Evolutionary conservation across 2,888 invertebrate genomes (phyloP), one percentile per base, ranked within the genome.

Genomic region (Drosophila diplacantha): DNA sequence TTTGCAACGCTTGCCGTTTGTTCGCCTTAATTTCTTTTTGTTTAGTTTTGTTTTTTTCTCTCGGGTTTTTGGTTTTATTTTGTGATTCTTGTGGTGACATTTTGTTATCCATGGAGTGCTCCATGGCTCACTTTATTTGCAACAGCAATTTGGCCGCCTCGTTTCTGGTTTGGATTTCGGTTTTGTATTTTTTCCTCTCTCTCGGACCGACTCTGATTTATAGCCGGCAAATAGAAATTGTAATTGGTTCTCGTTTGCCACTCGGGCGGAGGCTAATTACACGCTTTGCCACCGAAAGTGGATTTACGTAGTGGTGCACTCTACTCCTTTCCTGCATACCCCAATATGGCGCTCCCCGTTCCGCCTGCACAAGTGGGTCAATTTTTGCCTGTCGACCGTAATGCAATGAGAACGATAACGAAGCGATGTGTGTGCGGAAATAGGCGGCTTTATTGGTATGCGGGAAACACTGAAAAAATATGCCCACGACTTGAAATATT

Each of bases 241-340:
- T 82, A 79, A 79, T 79, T 73, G 83, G 69, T 38, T 68, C 56
- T 66, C 50, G 50, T 55, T 66, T 61, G 60, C 49, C 66, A 49
- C 56, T 47, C 47, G 52, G 50, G 51, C 43, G 50, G 18, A 18
- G 61, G 57, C 67, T 75, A 75, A 78, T 78, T 78, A 69, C 69
- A 64, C 65, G 79, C 69, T 75, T 58, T 68, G 75, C 64, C 58
- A 62, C 53, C 57, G 63, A 56, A 70, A 78, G 59, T 73, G 71
- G 65, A 75, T 78, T 67, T 68, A 63, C 65, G 61, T 67, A 49
- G 55, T 53, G 60, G 62, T 62, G 31, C 61, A 60, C 47, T 47
- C 12, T 14, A 35, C 57, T 58, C 26, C 55, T 26, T 26, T 55
- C 39, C 47, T 29, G 37, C 46, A 32, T n/a, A 16, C 7, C 20